Evolutionary conservation across 2,797 vertebrate species (phyloP), one percentile per base, ranked within the genome.

Genomic region (Sebastes baramenuke): DNA sequence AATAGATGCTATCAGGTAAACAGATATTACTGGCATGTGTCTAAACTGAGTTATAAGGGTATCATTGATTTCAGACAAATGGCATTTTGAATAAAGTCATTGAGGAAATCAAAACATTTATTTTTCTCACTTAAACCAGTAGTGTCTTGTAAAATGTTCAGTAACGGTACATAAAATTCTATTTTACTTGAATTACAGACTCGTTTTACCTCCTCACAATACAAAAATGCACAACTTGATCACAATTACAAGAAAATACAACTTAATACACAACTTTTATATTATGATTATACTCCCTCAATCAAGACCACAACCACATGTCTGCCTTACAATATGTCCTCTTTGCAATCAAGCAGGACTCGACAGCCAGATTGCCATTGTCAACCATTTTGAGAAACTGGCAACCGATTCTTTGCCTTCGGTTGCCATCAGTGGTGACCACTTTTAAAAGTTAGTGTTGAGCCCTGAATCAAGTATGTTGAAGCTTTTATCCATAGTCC

Each of bases 1-100:
- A 90, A 91, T 92, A 89, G 67, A 78, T 46, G 74, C 88, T 90
- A 90, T 91, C 83, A 80, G 65, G 69, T 90, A 87, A 88, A 85
- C 85, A 80, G 82, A 89, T 84, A 88, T 91, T 90, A 91, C 91
- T 90, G 89, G 79, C 87, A 88, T 82, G 56, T 89, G 85, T 90
- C 88, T 81, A 76, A 86, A 83, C 68, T 90, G 85, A 89, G 87
- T 87, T 82, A 84, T 78, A 82, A 55, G 62, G 74, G 77, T 72
- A 78, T 75, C 56, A 89, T 86, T 80, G 88, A 90, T 88, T 84
- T 75, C 38, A 72, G 60, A 81, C 22, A 73, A 69, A 68, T 78
- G 52, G 30, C 65, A 8, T 81, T 85, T 72, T 87, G 72, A 85
- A 77, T 76, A 69, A 86, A 76, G 59, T 55, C 81, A 34, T 61